A percentile compares a stretch with the other conserved stretches of the same genome.
Conservation (phyloP, 2,888 invertebrate species). For the Perizoma affinitatum region DNA sequence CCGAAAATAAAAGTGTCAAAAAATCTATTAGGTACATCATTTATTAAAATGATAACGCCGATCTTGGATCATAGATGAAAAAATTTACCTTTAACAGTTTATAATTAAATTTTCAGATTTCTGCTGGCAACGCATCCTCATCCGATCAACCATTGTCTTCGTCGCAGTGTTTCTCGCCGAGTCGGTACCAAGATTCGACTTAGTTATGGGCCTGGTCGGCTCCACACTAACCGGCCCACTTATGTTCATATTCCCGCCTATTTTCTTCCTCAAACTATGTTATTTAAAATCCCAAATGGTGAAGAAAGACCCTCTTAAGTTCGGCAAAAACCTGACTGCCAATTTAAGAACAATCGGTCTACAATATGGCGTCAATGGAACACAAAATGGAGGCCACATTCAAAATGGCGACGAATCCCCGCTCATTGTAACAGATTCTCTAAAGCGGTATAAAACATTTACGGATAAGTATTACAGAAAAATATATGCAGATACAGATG, state of each 20-base stretch:
- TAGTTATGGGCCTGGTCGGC: slow-evolving; percentile 93
- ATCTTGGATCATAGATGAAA: too few relatives aligned
- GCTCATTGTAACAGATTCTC: slow-evolving; percentile 45
- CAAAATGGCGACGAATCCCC: slow-evolving; percentile 50
- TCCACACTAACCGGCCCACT: slow-evolving; percentile 93
- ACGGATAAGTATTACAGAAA: slow-evolving; percentile 40
- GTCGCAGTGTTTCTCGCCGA: slow-evolving; percentile 91
- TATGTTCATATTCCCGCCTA: slow-evolving; percentile 92
- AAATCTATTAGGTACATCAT: too few relatives aligned
- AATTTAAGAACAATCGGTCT: slow-evolving; percentile 11
- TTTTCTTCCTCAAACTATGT: slow-evolving; percentile 90
- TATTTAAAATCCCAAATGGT: slow-evolving; percentile 68
- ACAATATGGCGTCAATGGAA: slow-evolving; percentile 22
- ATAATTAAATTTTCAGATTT: slow-evolving; percentile 85
- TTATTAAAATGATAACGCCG: too few relatives aligned
- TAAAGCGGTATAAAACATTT: slow-evolving; percentile 66
- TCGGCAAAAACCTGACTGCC: slow-evolving; percentile 21
- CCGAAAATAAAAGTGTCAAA: too few relatives aligned
- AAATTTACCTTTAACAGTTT: too few relatives aligned
- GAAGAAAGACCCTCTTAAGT: slow-evolving; percentile 27
- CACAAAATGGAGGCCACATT: slow-evolving; percentile 9
- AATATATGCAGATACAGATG: slow-evolving; percentile 36
- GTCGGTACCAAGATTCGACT: slow-evolving; percentile 92
- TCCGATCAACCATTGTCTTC: slow-evolving; percentile 88
- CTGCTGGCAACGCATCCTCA: slow-evolving; percentile 87